Base-by-base conservation (phyloP, 2,888 invertebrate species). In the Pandemis cinnamomeana region DNA sequence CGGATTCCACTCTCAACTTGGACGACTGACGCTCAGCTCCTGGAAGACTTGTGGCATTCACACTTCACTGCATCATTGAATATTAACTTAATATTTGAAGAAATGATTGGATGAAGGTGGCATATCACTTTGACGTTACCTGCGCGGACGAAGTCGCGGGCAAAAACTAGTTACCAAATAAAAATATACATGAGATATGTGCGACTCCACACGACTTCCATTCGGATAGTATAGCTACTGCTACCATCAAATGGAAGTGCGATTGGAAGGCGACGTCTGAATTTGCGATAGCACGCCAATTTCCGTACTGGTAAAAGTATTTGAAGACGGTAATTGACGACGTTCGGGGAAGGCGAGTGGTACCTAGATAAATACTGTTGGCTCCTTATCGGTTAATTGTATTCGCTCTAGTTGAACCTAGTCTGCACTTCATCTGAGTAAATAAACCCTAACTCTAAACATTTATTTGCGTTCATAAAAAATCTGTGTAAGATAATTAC, bases 251-350 rank as follows among this genome's bases (percentile, higher is more conserved):
- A 62, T n/a, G n/a, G 44, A 36, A 62, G 20, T 64, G 46, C n/a
- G 61, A 67, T 67, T 62, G 41, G 48, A 71, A 67, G 41, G 53
- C 15, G 67, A 61, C 51, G 61, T n/a, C 15, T 61, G 51, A 71
- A 60, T 72, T 44, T 51, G 42, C 62, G 62, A 67, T 62, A 72
- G 44, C 61, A 67, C 67, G 67, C 42, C 67, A 67, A 72, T 67
- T 72, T 72, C 67, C 67, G 72, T 53, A 62, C 61, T 67, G 67
- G 72, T 67, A 72, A 72, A 72, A 62, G 67, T 61, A 53, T 72
- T 72, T 67, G 72, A 53, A 44, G 53, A 67, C 44, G 42, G 67
- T 53, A 67, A 72, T 72, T 67, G 67, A 53, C 53, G 67, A 15
- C 20, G 44, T 62, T 62, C 51, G n/a, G 67, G 42, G 44, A 5